Evolutionary conservation across 2,113 vertebrate species (phyloP).

Genomic region (Craseonycteris thonglongyai): DNA sequence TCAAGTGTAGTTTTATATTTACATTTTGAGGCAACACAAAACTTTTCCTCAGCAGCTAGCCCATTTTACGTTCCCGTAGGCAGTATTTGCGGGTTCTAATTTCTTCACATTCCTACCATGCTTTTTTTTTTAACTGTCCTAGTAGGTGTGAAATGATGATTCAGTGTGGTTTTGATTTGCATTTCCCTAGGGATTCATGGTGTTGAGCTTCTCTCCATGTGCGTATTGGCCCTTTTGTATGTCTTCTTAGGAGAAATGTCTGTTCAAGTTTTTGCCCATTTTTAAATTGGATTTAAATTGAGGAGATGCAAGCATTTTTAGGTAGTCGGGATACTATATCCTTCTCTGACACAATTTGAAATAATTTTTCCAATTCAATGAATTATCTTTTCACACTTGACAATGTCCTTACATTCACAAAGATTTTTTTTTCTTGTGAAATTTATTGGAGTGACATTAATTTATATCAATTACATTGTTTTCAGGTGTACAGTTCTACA

Average conservation of each 20-base stretch:
- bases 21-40: not conserved
- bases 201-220: not conserved
- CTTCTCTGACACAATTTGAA: not conserved
- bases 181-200: not conserved
- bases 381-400: not conserved
- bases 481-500: too few species aligned
- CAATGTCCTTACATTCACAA: not conserved
- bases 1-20: not conserved
- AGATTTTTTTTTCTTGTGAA: too few species aligned
- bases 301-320: not conserved
- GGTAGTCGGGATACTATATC: not conserved
- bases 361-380: not conserved
- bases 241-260: not conserved
- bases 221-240: not conserved
- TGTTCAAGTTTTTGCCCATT: not conserved
- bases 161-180: not conserved
- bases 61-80: not conserved
- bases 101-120: too few species aligned
- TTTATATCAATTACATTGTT: too few species aligned
- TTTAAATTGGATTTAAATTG: not conserved
- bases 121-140: not conserved
- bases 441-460: too few species aligned
- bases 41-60: not conserved
- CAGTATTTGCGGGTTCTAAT: too few species aligned
- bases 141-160: not conserved